These are phyloP conservation scores for Aporophyla nigra DNA, from an alignment of 2,888 invertebrate genomes.

Conservation along the genomic window DNA sequence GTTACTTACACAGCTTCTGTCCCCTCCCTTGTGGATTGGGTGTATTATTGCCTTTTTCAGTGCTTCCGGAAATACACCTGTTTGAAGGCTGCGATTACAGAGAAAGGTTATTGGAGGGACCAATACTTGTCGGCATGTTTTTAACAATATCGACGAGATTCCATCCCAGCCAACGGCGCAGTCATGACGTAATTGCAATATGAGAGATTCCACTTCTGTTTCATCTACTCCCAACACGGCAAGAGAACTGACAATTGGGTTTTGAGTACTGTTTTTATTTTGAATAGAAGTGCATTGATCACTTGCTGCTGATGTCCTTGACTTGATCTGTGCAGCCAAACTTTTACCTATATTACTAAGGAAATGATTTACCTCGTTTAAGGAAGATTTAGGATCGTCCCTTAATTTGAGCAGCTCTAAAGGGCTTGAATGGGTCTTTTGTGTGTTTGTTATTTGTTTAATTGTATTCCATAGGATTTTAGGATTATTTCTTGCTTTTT, in stretches of 20 bases:
- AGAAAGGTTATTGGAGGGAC: not conserved
- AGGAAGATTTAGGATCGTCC: not conserved
- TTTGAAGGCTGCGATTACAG: not conserved
- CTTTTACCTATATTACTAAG: not conserved
- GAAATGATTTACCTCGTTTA: not conserved
- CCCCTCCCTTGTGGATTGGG: too few species aligned
- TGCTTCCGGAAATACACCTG: too few species aligned
- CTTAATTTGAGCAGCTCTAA: not conserved
- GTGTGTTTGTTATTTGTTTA: not conserved
- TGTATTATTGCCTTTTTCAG: too few species aligned
- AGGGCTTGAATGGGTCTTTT: not conserved
- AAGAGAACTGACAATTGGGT: not conserved
- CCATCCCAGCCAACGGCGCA: not conserved
- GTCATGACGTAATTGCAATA: not conserved
- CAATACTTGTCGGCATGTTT: not conserved
- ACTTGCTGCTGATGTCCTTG: not conserved
- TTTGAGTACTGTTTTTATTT: not conserved
- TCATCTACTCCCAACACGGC: not conserved
- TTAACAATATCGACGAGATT: not conserved
- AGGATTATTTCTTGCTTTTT: not conserved
- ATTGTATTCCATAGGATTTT: not conserved
- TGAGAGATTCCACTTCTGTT: conserved; percentile 1
- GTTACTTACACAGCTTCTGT: too few species aligned
- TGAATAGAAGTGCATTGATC: not conserved
- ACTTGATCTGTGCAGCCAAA: not conserved